Percentiles rank a stretch among this genome's conserved stretches.
phyloP scores from a whole-genome alignment of 92 coral and sea anemone genomes.

The Porites evermanni region DNA sequence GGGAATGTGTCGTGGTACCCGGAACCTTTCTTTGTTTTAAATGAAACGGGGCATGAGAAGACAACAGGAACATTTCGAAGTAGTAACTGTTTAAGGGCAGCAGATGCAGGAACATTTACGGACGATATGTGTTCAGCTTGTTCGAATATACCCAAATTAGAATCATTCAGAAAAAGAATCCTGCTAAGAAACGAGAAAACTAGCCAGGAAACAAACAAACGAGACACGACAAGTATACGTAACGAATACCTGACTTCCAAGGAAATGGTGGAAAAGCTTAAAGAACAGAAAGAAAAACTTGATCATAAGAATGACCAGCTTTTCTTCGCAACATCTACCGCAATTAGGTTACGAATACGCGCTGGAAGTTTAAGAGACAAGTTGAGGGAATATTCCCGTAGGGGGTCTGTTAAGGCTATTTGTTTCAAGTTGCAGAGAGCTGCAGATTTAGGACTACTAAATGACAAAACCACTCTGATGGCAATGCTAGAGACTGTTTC shows the following conservation, averaged over 20 bases:
- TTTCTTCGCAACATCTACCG: neutral
- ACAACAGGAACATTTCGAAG: conserved; percentile 15
- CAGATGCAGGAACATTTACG: conserved; percentile 40
- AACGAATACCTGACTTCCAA: conserved; percentile 41
- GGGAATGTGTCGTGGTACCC: neutral
- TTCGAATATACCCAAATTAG: conserved; percentile 26
- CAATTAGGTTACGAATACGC: neutral
- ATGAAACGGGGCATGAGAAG: neutral
- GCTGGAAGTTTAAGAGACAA: no score
- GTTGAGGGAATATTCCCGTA: no score
- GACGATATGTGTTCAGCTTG: conserved; percentile 53
- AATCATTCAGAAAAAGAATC: conserved; percentile 7
- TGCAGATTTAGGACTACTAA: no score
- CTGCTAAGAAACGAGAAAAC: no score
- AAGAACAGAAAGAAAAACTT: neutral
- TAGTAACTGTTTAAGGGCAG: neutral
- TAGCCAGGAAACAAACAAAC: neutral
- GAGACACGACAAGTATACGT: neutral
- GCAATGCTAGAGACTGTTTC: no score
- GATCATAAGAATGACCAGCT: neutral
- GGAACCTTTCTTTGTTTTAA: conserved; percentile 1
- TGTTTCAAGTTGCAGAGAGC: no score
- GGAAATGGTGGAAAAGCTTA: conserved; percentile 35
- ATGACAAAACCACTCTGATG: no score
- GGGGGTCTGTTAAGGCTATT: no score